A percentile compares a stretch with the other conserved stretches of the same genome.
phyloP scores from a whole-genome alignment of 1,140 invertebrate species.

The Archegozetes longisetosus region DNA sequence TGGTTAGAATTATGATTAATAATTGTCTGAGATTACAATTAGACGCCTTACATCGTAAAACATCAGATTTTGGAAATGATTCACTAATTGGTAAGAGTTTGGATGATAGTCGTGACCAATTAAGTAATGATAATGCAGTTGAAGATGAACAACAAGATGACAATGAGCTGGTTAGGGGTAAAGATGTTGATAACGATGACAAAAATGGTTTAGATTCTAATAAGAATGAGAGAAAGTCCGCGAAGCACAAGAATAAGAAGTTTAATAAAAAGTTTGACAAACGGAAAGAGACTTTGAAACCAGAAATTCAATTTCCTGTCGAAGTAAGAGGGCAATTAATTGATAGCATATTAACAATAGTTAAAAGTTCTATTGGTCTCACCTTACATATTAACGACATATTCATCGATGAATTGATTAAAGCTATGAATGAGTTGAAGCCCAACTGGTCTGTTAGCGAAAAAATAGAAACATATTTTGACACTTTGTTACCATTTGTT shows the following conservation, averaged over 20 bases:
- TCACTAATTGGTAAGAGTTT: not conserved
- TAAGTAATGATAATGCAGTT: not conserved
- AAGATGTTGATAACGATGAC: not conserved
- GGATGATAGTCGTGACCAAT: not conserved
- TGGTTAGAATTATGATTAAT: slow-evolving; percentile 9
- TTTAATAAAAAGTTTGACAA: not conserved
- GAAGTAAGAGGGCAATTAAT: not conserved
- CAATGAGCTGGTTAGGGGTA: not conserved
- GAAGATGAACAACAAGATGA: not conserved
- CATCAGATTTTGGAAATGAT: not conserved
- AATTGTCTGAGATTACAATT: slow-evolving; percentile 7
- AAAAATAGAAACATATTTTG: not conserved
- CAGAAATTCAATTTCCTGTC: not conserved
- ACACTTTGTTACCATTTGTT: slow-evolving; percentile 6
- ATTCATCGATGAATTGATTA: slow-evolving; percentile 6
- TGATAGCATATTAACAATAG: not conserved
- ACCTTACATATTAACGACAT: slow-evolving; percentile 8
- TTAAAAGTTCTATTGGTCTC: slow-evolving; percentile 1
- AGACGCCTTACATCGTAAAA: not conserved
- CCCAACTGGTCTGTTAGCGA: not conserved
- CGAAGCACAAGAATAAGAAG: not conserved
- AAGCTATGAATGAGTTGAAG: not conserved
- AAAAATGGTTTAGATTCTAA: not conserved
- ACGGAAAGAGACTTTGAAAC: not conserved
- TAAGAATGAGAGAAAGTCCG: not conserved